Base-by-base conservation (phyloP, 2,888 invertebrate genomes). In the Nomada fabriciana region DNA sequence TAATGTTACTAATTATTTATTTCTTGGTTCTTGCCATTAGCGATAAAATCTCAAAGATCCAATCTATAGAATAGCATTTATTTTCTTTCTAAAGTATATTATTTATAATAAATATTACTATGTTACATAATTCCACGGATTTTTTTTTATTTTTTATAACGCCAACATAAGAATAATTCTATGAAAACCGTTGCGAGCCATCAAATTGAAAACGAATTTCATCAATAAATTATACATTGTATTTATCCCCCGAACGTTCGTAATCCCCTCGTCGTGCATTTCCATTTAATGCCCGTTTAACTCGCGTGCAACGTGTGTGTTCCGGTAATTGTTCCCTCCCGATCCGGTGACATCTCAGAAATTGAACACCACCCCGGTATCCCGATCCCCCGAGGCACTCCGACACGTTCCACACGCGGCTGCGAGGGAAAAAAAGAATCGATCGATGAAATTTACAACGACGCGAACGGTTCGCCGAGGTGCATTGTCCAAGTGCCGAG, bases 221-320 rank as follows among this genome's bases (percentile, higher is more conserved):
- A 53, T 50, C 15, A 47, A 78, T 74, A 74, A 78, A 52, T 52
- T 50, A 55, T 52, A 47, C 55, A 43, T 65, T 42, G 57, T 72
- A 65, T 64, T 71, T 72, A 57, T 61, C 29, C 42, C 43, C 20
- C 59, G n/a, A 50, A 57, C 43, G 43, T 64, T 18, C 36, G 13
- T 60, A 79, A 70, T 70, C 70, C 64, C 59, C 15, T 53, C 53
- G 60, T 53, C 75, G 47, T 68, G 57, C 55, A 57, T 57, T 64
- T 52, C 52, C 67, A 68, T 73, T 36, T 73, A 73, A 65, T 67
- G 57, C 55, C 55, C 67, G 47, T 29, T 67, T 59, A 76, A 71
- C 18, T 64, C n/a, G 23, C 64, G 53, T 0, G 36, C 80, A 53
- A 67, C 80, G 76, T 70, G 73, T 70, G 72, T 70, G 81, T 81